These are phyloP conservation scores for Tipula helvola DNA, from an alignment of 2,888 invertebrate genomes.

Conservation along the genomic window DNA sequence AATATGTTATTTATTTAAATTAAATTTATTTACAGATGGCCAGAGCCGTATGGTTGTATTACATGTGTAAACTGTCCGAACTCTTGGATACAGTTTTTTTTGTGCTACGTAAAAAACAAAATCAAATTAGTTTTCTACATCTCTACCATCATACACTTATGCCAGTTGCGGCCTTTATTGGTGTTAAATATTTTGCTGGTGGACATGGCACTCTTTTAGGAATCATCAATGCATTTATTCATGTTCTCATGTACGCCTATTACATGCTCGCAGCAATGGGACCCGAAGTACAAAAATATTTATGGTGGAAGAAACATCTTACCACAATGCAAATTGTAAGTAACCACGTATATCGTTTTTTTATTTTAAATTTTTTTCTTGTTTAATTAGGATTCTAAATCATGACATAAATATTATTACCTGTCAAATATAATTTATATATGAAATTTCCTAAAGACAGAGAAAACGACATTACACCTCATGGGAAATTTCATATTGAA, in stretches of 20 bases:
- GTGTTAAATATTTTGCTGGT: conserved; percentile 56
- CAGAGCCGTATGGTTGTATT: conserved; percentile 35
- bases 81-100: conserved; percentile 53
- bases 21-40: conserved; percentile 28
- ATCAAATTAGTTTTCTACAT: conserved; percentile 72
- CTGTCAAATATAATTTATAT: not conserved
- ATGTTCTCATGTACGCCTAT: conserved; percentile 85
- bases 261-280: conserved; percentile 81
- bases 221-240: conserved; percentile 77
- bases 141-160: conserved; percentile 71
- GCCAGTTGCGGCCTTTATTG: conserved; percentile 56
- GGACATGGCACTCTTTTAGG: conserved; percentile 82
- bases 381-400: not conserved
- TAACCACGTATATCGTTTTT: conserved; percentile 12
- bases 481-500: not conserved
- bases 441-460: not conserved
- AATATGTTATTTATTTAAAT: not conserved
- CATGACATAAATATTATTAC: not conserved
- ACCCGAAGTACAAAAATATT: conserved; percentile 72
- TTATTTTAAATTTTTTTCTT: not conserved
- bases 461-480: not conserved
- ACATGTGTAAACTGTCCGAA: conserved; percentile 35
- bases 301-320: conserved; percentile 93
- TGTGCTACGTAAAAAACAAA: conserved; percentile 67
- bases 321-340: conserved; percentile 74